phyloP scores from a whole-genome alignment of 2,797 vertebrate species.

The Hydrophis major region DNA sequence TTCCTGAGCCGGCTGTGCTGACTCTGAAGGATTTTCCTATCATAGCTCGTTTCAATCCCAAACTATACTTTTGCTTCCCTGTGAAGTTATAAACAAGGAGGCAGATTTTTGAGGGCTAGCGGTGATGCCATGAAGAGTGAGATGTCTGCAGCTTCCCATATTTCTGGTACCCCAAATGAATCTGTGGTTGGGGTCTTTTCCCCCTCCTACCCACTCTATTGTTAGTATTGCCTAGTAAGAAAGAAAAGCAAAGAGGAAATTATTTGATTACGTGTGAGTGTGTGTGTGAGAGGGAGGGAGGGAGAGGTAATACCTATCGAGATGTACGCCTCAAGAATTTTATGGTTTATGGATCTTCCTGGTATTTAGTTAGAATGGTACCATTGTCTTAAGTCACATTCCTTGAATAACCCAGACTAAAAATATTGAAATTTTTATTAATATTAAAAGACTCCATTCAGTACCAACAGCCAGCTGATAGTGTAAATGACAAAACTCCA shows the following conservation, averaged over 20 bases:
- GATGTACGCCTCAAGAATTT: background rate
- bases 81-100: background rate
- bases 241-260: background rate
- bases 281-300: background rate
- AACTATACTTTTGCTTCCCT: background rate
- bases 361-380: background rate
- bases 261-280: background rate
- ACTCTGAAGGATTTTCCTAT: background rate
- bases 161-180: background rate
- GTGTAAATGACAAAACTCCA: background rate
- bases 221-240: background rate
- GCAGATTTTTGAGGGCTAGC: background rate
- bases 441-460: slow-evolving; percentile 34
- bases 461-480: background rate
- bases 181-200: background rate
- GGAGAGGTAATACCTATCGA: background rate
- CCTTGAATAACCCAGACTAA: slow-evolving; percentile 16
- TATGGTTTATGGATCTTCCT: background rate
- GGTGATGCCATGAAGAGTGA: background rate
- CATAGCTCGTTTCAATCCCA: background rate
- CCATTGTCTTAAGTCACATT: slow-evolving; percentile 2
- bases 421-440: slow-evolving; percentile 4
- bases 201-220: background rate
- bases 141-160: background rate
- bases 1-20: background rate